Evolutionary conservation across 2,797 vertebrate species (phyloP).

Genomic region (Hippoglossus hippoglossus): DNA sequence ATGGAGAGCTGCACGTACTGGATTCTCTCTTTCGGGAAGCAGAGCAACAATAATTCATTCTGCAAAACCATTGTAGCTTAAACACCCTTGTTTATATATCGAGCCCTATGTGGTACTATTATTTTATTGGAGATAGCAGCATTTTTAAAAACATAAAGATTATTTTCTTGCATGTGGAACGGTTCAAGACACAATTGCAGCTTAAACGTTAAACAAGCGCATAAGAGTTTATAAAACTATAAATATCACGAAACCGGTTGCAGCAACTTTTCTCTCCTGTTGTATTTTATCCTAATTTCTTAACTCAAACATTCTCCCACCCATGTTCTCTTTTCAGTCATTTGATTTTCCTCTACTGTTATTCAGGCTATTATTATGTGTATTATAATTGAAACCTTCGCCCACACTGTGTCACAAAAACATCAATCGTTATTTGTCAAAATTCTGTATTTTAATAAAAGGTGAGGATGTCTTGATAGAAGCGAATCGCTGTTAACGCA

Average conservation of each 20-base stretch:
- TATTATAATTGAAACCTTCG: constrained; percentile 44
- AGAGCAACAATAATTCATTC: not conserved
- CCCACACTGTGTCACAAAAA: constrained; percentile 26
- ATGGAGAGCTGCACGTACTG: constrained; percentile 20
- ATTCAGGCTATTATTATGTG: constrained; percentile 6
- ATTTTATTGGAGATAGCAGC: not conserved
- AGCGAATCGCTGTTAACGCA: constrained; percentile 24
- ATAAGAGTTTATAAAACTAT: not conserved
- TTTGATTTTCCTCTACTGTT: constrained; percentile 22
- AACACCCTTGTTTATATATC: not conserved
- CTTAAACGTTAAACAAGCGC: not conserved
- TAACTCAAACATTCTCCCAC: constrained; percentile 37
- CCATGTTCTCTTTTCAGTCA: constrained; percentile 18
- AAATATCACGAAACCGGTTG: not conserved
- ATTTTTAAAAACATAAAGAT: not conserved
- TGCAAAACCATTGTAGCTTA: not conserved
- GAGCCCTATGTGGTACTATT: not conserved
- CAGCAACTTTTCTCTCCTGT: constrained; percentile 16
- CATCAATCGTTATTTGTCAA: constrained; percentile 14
- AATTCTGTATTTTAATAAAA: constrained; percentile 22
- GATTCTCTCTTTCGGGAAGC: constrained; percentile 17
- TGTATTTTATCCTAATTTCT: constrained; percentile 30
- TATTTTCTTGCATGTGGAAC: not conserved
- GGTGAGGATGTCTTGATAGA: constrained; percentile 15
- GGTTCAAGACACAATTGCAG: not conserved